Evolutionary conservation across 2,888 invertebrate genomes (phyloP).

Genomic region (Nineta flava): DNA sequence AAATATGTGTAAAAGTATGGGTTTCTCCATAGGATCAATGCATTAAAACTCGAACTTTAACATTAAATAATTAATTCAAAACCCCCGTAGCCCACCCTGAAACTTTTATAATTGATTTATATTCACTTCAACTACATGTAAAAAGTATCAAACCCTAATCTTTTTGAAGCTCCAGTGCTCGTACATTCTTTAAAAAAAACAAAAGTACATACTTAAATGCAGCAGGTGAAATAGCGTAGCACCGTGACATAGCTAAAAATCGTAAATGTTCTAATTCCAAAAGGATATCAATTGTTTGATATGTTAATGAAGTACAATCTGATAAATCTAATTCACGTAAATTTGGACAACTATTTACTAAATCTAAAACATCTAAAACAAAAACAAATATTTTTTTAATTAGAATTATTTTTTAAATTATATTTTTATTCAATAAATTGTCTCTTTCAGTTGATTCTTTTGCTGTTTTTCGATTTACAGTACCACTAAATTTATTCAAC

Average conservation of each 20-base stretch:
- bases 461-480: too few species aligned
- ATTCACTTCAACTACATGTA: too few species aligned
- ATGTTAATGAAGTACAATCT: slow-evolving; percentile 62
- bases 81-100: too few species aligned
- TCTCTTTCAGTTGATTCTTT: too few species aligned
- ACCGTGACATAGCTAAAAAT: slow-evolving; percentile 65
- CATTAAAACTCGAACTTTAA: too few species aligned
- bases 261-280: slow-evolving; percentile 44
- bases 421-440: background rate
- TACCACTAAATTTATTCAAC: too few species aligned
- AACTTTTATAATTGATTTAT: too few species aligned
- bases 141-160: too few species aligned
- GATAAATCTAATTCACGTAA: slow-evolving; percentile 77
- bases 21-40: too few species aligned
- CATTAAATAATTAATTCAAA: too few species aligned
- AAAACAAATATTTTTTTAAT: slow-evolving; percentile 8
- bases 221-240: slow-evolving; percentile 56
- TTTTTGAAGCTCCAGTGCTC: too few species aligned
- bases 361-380: slow-evolving; percentile 46
- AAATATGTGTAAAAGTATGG: too few species aligned
- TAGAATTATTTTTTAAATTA: background rate
- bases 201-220: slow-evolving; percentile 44
- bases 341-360: slow-evolving; percentile 49
- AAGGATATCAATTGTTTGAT: slow-evolving; percentile 39
- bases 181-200: background rate